Evolutionary conservation across 2,797 vertebrate genomes (phyloP), one percentile per base, ranked within the genome.

Genomic region (Babyrousa celebensis): DNA sequence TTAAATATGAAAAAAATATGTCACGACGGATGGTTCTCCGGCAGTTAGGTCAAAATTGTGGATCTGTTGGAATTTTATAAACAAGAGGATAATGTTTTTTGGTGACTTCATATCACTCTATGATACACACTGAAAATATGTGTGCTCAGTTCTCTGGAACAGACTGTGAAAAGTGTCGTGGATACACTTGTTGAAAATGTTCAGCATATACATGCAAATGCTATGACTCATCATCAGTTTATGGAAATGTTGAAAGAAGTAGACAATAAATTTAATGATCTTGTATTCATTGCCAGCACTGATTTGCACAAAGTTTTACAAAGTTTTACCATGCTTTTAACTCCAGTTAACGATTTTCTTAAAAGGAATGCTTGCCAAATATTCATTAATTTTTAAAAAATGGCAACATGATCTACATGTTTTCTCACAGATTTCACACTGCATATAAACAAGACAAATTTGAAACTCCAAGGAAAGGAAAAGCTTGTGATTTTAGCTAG

Each of bases 101-200:
- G 65, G 62, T 88, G 93, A 96, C 43, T 88, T 92, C 91, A 80
- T 92, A 52, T 54, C 32, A 58, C 62, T 95, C 6, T n/a, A 40
- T 90, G 96, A 91, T 63, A 80, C 67, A 92, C 89, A 71, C 80
- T 72, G 62, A 95, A 96, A 92, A 95, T 95, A 94, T 94, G 63
- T 96, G 48, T 80, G 36, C 63, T 95, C 70, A 54, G n/a, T 95
- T 92, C 70, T 91, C 88, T 82, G n/a, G 65, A 96, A 91, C 40
- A 86, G 48, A 43, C 58, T 82, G 12, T 65, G 71, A 79, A 95
- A 86, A 84, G 16, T 2, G 1, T 82, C 75, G 62, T 48, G 36
- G 85, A 85, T 77, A 92, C 29, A 23, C 70, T 70, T 60, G 74
- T 92, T 91, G 95, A 92, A 91, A 86, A 56, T 71, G 43, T 78